phyloP scores from a whole-genome alignment of 1,140 invertebrate species.

The Tyrophagus putrescentiae region DNA sequence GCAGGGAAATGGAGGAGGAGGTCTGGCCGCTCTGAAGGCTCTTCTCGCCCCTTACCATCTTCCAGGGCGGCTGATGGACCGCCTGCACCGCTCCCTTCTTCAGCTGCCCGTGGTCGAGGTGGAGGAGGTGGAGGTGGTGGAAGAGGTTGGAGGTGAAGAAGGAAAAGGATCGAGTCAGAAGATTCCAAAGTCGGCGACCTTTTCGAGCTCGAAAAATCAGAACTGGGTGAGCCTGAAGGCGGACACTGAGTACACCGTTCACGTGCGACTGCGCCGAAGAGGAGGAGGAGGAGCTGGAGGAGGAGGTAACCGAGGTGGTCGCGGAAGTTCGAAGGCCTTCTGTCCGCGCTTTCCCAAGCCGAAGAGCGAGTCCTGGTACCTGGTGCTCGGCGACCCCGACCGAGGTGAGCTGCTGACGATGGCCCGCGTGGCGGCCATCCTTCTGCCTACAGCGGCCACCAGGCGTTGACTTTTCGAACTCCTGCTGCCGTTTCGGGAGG shows the following conservation, averaged over 20 bases:
- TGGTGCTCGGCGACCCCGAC: slow-evolving; percentile 59
- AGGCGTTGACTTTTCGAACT: slow-evolving; percentile 48
- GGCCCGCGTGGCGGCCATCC: slow-evolving; percentile 48
- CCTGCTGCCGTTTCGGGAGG: no score
- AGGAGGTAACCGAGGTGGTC: slow-evolving; percentile 22
- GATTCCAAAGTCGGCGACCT: neutral
- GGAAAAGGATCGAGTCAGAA: neutral
- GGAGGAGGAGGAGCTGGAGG: slow-evolving; percentile 25
- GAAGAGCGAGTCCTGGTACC: slow-evolving; percentile 90
- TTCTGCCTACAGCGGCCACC: slow-evolving; percentile 29
- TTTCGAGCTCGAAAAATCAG: neutral
- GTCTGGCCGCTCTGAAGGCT: neutral
- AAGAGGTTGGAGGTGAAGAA: neutral
- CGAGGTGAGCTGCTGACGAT: slow-evolving; percentile 62
- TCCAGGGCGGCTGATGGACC: neutral
- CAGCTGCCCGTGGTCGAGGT: slow-evolving; percentile 10
- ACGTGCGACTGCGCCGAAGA: slow-evolving; percentile 33
- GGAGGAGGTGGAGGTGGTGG: neutral
- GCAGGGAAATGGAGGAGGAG: neutral
- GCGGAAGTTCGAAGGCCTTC: slow-evolving; percentile 41
- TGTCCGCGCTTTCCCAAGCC: slow-evolving; percentile 73
- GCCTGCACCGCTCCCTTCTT: neutral
- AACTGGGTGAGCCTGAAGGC: slow-evolving; percentile 41
- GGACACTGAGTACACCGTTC: slow-evolving; percentile 50
- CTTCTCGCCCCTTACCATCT: neutral